phyloP scores from a whole-genome alignment of 2,797 vertebrate species.

The Dromococcyx pavoninus region DNA sequence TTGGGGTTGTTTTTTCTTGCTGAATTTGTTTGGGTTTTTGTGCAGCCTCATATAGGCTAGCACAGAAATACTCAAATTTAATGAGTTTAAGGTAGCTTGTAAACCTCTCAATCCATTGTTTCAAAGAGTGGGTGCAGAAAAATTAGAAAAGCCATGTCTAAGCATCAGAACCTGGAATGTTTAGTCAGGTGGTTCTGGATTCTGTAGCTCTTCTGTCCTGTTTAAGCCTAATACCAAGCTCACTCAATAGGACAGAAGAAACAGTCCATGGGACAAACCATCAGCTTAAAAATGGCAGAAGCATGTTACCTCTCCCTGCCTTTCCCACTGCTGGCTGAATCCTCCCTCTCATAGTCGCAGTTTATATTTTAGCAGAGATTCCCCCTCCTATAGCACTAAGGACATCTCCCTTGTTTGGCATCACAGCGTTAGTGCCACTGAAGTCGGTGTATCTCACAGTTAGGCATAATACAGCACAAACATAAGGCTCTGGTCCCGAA shows the following conservation, averaged over 20 bases:
- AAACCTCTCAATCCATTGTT: background rate
- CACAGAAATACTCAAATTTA: background rate
- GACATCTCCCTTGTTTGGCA: background rate
- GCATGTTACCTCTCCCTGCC: background rate
- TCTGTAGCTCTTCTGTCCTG: background rate
- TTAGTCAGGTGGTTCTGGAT: background rate
- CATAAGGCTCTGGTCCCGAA: background rate
- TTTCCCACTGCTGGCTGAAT: background rate
- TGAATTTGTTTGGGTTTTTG: background rate
- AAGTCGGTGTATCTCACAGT: background rate
- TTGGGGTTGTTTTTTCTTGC: background rate
- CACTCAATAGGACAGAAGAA: background rate
- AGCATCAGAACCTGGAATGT: background rate
- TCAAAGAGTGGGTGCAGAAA: background rate
- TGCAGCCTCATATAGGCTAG: background rate
- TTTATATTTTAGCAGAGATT: background rate
- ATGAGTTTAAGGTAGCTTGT: background rate
- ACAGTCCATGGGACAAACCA: background rate
- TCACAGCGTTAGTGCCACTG: background rate
- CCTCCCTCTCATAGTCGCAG: background rate
- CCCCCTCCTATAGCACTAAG: background rate
- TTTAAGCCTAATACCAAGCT: background rate
- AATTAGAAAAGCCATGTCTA: background rate
- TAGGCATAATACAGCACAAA: background rate
- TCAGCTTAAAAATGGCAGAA: background rate